Evolutionary conservation across 2,113 vertebrate species (phyloP).

Genomic region (Anoplopoma fimbria): DNA sequence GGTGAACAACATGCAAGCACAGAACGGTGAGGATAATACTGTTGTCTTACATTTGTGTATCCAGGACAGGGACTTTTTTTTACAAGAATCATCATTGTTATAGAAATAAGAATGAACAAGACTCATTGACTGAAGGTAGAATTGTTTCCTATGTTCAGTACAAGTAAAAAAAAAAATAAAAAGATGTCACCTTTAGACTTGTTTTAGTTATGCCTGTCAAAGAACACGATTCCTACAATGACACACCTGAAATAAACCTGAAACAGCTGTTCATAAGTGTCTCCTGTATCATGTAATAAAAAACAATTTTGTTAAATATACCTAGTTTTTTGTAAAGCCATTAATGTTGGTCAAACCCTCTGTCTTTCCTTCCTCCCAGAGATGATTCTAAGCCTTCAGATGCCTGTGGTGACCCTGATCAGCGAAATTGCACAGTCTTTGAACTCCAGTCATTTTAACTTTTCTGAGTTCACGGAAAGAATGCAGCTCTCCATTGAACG

Average conservation of each 20-base stretch:
- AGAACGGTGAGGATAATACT: conserved; percentile 73
- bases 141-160: neutral
- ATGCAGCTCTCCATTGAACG: conserved; percentile 61
- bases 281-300: neutral
- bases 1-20: conserved; percentile 47
- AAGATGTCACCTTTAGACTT: neutral
- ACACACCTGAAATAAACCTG: neutral
- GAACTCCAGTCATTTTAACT: conserved; percentile 62
- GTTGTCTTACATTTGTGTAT: neutral
- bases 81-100: neutral
- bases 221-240: neutral
- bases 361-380: conserved; percentile 55
- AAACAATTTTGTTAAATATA: neutral
- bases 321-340: neutral
- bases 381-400: conserved; percentile 67
- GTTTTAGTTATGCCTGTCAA: neutral
- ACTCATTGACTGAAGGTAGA: neutral
- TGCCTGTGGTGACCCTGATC: conserved; percentile 65
- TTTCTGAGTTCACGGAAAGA: conserved; percentile 36
- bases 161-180: neutral
- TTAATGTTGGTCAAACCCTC: neutral
- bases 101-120: neutral
- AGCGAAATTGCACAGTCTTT: conserved; percentile 38
- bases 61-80: neutral
- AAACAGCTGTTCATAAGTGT: neutral